Conservation (phyloP, 2,113 vertebrate genomes). For the Oryzias woworae region DNA sequence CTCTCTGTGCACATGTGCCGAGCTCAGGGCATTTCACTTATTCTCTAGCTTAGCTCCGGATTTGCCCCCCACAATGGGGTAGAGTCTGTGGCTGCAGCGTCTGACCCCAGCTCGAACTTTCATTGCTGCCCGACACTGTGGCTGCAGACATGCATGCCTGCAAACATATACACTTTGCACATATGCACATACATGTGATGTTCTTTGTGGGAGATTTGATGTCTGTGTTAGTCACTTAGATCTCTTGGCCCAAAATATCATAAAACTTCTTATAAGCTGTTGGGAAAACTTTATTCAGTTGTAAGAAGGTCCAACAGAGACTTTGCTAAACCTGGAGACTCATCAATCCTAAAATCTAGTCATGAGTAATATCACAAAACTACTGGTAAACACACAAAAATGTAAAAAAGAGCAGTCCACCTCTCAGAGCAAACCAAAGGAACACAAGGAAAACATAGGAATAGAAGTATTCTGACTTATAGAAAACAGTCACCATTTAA, state of each 20-base stretch:
- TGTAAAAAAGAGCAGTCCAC: not conserved
- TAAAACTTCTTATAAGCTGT: too few species aligned
- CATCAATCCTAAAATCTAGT: too few species aligned
- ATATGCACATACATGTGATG: not conserved
- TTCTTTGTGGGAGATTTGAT: too few species aligned
- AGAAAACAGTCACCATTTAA: too few species aligned
- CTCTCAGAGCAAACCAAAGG: not conserved
- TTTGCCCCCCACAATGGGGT: constrained; percentile 87
- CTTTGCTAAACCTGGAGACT: too few species aligned
- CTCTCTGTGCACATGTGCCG: constrained; percentile 78
- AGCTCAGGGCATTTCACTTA: constrained; percentile 85
- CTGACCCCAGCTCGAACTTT: constrained; percentile 84
- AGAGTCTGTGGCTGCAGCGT: constrained; percentile 70
- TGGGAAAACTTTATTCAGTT: too few species aligned
- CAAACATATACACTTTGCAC: constrained; percentile 4
- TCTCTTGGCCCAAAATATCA: not conserved
- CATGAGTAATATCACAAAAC: too few species aligned
- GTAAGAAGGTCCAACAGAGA: too few species aligned
- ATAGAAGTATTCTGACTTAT: too few species aligned
- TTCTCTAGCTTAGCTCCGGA: constrained; percentile 86
- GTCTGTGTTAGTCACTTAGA: not conserved
- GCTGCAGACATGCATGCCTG: constrained; percentile 19
- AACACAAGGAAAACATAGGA: too few species aligned
- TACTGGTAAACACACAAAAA: too few species aligned
- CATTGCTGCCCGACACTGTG: constrained; percentile 54